Base-by-base conservation (phyloP, 2,888 invertebrate genomes). In the Orthosia gothica region DNA sequence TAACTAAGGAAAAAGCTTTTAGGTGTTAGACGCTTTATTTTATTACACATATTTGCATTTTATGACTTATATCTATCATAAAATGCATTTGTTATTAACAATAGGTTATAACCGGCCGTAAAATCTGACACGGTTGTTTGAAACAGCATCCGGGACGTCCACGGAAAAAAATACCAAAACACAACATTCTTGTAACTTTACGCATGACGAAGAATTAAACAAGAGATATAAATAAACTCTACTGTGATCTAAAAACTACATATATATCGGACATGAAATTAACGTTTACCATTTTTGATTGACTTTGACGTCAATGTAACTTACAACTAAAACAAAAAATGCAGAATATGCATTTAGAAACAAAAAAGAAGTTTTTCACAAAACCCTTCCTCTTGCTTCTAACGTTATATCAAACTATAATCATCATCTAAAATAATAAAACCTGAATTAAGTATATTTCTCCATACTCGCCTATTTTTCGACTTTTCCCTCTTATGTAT, bases 41-140 rank as follows among this genome's bases (percentile, higher is more conserved):
- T 55, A 66, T 59, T 20, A 26, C n/a, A 45, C 20, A 54, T 45
- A 75, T 82, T 79, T 68, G 67, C 66, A 76, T 79, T 77, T 73
- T 83, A 79, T 45, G 63, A 70, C 52, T 12, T 20, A 3, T 54
- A 32, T 73, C 20, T 18, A 58, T 26, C 66, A 69, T 69, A 71
- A 79, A 54, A 70, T 69, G 74, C 52, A 63, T 71, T 74, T 67
- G 5, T 49, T 18, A 52, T 62, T 45, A 54, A 74, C 70, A 68
- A 67, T 59, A 40, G 11, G 2, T 54, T 66, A 62, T 61, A 73
- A 76, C 47, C 50, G 12, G 26, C 23, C 20, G n/a, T 62, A n/a
- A 76, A 81, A 67, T 61, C 23, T 45, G 20, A 55, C 54, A 57
- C n/a, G 52, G 50, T 57, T 70, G 32, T 63, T 68, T 55, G 11